Percentiles rank a stretch among this genome's conserved stretches.
Evolutionary conservation across 2,113 vertebrate genomes (phyloP).

Genomic region (Grus americana): DNA sequence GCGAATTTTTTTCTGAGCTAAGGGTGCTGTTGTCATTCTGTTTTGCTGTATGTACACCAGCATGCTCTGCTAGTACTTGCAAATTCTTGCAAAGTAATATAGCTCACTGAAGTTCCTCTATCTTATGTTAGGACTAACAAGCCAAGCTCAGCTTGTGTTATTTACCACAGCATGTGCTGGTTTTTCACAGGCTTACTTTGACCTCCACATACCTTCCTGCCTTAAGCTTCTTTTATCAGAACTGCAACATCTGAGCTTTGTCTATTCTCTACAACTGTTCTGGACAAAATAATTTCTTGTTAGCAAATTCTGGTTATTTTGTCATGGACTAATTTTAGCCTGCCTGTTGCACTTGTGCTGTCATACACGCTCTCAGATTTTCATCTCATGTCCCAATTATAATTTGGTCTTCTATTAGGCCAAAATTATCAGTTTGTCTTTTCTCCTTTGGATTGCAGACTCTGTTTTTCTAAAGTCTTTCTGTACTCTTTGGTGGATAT

Average conservation of each 20-base stretch:
- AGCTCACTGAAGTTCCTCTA: neutral
- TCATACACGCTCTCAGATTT: neutral
- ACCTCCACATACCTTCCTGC: neutral
- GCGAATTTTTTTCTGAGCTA: neutral
- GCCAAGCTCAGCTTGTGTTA: neutral
- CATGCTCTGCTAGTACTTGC: neutral
- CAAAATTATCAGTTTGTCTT: neutral
- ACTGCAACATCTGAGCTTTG: neutral
- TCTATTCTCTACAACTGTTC: neutral
- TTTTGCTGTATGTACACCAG: neutral
- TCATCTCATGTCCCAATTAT: neutral
- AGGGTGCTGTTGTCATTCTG: neutral
- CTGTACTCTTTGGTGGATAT: neutral
- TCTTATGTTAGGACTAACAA: slow-evolving; percentile 35
- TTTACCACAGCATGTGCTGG: neutral
- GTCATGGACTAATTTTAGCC: neutral
- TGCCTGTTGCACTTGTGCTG: neutral
- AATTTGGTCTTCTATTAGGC: neutral
- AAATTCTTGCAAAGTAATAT: neutral
- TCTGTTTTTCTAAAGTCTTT: neutral
- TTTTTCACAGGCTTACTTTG: neutral
- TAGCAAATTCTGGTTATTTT: neutral
- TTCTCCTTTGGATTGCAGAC: neutral
- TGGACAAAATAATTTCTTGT: neutral
- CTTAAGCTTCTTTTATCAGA: neutral